phyloP scores from a whole-genome alignment of 2,113 vertebrate species.

The Scortum barcoo region DNA sequence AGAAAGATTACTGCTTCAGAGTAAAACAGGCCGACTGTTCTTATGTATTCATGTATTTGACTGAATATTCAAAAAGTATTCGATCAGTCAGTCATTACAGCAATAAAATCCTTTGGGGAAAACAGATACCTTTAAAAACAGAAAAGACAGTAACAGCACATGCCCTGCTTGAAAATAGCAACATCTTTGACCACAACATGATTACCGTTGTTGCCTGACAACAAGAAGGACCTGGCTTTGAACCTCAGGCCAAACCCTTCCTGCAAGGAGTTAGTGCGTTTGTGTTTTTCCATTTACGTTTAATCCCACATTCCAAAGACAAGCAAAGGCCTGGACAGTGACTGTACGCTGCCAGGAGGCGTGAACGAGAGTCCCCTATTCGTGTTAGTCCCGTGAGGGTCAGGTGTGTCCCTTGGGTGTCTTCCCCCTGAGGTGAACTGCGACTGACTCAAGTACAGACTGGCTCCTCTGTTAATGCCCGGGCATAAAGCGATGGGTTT shows the following conservation, averaged over 20 bases:
- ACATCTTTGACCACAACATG: conserved; percentile 48
- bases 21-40: neutral
- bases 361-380: conserved; percentile 20
- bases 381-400: conserved; percentile 23
- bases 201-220: conserved; percentile 52
- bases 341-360: conserved; percentile 39
- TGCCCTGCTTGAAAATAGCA: conserved; percentile 18
- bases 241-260: conserved; percentile 54
- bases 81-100: neutral
- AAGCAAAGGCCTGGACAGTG: conserved; percentile 63
- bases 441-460: conserved; percentile 13
- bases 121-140: neutral
- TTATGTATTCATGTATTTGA: neutral
- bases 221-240: conserved; percentile 42
- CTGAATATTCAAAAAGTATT: neutral
- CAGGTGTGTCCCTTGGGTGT: conserved; percentile 47
- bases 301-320: conserved; percentile 68
- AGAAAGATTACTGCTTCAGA: neutral
- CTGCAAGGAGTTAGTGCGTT: conserved; percentile 13
- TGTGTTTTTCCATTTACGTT: conserved; percentile 62
- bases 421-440: neutral
- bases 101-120: neutral
- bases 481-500: neutral
- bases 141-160: neutral
- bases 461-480: neutral